phyloP scores from a whole-genome alignment of 2,888 invertebrate species.

The Pristionchus fissidentatus region DNA sequence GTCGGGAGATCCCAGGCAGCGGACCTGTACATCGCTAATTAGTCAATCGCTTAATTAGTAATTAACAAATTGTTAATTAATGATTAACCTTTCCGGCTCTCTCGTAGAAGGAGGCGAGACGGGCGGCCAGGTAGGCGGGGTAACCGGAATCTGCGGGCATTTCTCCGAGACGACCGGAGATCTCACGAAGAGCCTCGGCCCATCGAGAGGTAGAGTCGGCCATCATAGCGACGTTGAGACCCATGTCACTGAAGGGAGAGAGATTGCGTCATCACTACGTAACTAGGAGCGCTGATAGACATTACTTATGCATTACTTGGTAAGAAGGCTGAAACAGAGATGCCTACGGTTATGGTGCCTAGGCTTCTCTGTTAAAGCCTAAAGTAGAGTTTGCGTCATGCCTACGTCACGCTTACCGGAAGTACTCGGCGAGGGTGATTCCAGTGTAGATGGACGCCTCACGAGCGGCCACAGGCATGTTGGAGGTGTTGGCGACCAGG shows the following conservation, averaged over 20 bases:
- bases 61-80: too few species aligned
- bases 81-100: constrained; percentile 93
- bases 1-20: constrained; percentile 86
- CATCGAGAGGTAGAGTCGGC: constrained; percentile 99
- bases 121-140: constrained; percentile 97
- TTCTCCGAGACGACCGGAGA: constrained; percentile 97
- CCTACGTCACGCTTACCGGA: constrained; percentile 53
- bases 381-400: background rate
- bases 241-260: constrained; percentile 88
- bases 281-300: too few species aligned
- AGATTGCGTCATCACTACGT: too few species aligned
- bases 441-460: constrained; percentile 99
- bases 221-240: constrained; percentile 99
- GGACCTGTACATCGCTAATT: too few species aligned
- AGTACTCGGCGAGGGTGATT: constrained; percentile 98
- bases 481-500: constrained; percentile 98
- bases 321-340: background rate
- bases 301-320: too few species aligned
- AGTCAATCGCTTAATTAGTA: too few species aligned
- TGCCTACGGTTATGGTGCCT: background rate
- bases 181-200: constrained; percentile 99
- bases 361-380: background rate
- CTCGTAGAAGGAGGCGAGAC: constrained; percentile 99
- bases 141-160: constrained; percentile 99
- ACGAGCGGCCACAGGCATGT: constrained; percentile 99